Base-by-base conservation (phyloP, 2,888 invertebrate species). In the Lydus trimaculatus region DNA sequence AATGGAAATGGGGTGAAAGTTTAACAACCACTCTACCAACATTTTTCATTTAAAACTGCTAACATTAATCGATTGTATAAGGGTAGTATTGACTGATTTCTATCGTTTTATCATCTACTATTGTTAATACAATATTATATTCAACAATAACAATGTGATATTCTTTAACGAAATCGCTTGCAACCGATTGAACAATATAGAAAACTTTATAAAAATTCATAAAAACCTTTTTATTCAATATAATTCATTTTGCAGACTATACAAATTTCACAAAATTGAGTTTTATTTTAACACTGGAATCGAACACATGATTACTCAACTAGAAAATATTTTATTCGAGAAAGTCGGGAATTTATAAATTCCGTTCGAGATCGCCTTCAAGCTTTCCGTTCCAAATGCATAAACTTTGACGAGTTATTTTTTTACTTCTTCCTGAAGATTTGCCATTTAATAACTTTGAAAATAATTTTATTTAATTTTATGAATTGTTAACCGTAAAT, bases 251-350 rank as follows among this genome's bases (percentile, higher is more conserved):
- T 2, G 4, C 2, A 28, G 28, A 43, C 7, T 17, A 8, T 43
- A 20, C 9, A 20, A 48, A 48, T 7, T 20, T 20, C 3, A n/a
- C n/a, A 48, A 20, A 48, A 9, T 11, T 48, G 20, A 1, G 8
- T 48, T 23, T 7, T 43, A 4, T 43, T 48, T 20, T 11, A 17
- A 23, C 20, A 48, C 9, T 20, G n/a, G 20, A 52, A 52, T 15
- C 52, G 52, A 52, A 52, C 23, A 52, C 3, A 52, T 23, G 52
- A 52, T 52, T 25, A 52, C 13, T 52, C 52, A 25, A 25, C 11
- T 11, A 17, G 61, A 39, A 61, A 20, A 61, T 61, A 31, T 61
- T 61, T 61, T 61, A 61, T 61, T 61, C n/a, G 61, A 1, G 61
- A 36, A 61, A 36, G n/a, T 61, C 61, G n/a, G 13, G 61, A 61